These are phyloP conservation scores for Leptinotarsa rubiginosa DNA, from an alignment of 2,888 invertebrate species.

Conservation along the genomic window DNA sequence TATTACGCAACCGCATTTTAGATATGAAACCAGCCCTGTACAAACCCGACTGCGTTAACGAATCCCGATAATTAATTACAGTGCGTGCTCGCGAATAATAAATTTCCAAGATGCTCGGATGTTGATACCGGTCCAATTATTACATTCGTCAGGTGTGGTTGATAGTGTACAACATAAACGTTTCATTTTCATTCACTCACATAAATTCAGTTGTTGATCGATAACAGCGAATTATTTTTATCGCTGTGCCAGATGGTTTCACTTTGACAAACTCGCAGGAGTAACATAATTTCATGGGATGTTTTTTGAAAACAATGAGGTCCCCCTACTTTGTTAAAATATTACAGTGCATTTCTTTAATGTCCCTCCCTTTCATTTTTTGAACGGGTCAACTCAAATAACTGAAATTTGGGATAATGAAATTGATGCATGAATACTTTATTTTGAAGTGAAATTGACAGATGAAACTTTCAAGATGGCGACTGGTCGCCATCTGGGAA, in stretches of 20 bases:
- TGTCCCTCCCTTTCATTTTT: too few species aligned
- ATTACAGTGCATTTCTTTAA: too few species aligned
- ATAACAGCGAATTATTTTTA: conserved; percentile 22
- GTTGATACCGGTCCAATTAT: conserved; percentile 44
- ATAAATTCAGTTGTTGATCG: conserved; percentile 13
- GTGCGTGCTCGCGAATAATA: conserved; percentile 40
- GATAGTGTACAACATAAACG: conserved; percentile 24
- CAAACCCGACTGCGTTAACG: neutral
- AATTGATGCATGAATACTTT: too few species aligned
- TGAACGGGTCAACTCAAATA: too few species aligned
- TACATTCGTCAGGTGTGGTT: conserved; percentile 30
- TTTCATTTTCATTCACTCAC: conserved; percentile 15
- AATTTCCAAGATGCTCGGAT: conserved; percentile 39
- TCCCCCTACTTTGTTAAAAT: too few species aligned
- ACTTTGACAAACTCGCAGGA: neutral
- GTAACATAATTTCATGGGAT: neutral
- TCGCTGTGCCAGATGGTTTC: conserved; percentile 16
- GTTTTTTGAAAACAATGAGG: too few species aligned
- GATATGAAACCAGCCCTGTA: neutral
- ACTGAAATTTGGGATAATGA: too few species aligned
- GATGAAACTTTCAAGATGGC: too few species aligned
- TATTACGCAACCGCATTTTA: neutral
- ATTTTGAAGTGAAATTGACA: too few species aligned
- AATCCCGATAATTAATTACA: conserved; percentile 38
- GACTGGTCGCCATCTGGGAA: too few species aligned